Percentiles rank a stretch among this genome's conserved stretches.
phyloP scores from a whole-genome alignment of 2,888 invertebrate genomes.

The Neoitamus cyanurus region DNA sequence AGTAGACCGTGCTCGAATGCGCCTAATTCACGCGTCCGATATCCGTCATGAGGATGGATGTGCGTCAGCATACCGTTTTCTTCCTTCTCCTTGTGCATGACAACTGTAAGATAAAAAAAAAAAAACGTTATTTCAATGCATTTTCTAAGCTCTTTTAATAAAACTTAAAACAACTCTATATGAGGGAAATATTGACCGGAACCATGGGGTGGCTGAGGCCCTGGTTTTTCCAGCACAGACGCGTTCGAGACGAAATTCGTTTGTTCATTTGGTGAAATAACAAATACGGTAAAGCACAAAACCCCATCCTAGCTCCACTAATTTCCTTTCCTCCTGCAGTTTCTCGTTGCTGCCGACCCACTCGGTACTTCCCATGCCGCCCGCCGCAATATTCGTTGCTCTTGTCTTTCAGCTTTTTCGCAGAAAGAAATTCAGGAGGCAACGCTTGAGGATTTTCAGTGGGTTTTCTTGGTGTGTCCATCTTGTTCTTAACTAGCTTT shows the following conservation, averaged over 20 bases:
- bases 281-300: not conserved
- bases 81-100: constrained; percentile 95
- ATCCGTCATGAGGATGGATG: constrained; percentile 71
- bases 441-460: not conserved
- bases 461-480: not conserved
- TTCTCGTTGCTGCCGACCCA: constrained; percentile 25
- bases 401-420: constrained; percentile 23
- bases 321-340: constrained; percentile 52
- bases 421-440: not conserved
- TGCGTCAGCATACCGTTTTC: constrained; percentile 79
- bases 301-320: not conserved
- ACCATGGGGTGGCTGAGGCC: not conserved
- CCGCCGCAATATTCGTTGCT: not conserved
- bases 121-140: not conserved
- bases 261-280: not conserved
- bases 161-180: not conserved
- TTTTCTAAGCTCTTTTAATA: not conserved
- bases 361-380: not conserved
- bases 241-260: not conserved
- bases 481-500: not conserved
- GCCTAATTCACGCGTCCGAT: constrained; percentile 79
- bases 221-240: not conserved
- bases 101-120: constrained; percentile 74
- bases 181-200: not conserved
- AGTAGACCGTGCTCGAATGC: constrained; percentile 91